phyloP scores from a whole-genome alignment of 2,797 vertebrate species.

The Manis javanica region DNA sequence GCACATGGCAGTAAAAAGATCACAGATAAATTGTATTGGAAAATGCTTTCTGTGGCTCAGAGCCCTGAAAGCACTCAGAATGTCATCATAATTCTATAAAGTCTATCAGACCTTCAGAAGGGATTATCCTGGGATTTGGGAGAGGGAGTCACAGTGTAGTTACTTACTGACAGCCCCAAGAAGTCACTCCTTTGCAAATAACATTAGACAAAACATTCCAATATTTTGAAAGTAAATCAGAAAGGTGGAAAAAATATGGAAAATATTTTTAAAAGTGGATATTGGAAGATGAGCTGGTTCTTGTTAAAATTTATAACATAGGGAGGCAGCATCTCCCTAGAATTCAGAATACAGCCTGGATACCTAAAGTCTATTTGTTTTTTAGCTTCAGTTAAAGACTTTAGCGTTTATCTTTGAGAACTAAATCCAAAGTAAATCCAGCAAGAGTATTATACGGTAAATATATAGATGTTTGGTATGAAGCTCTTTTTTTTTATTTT shows the following conservation, averaged over 20 bases:
- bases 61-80: constrained; percentile 26
- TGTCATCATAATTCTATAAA: constrained; percentile 56
- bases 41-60: constrained; percentile 49
- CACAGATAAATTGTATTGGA: constrained; percentile 11
- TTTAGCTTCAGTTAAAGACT: constrained; percentile 66
- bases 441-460: constrained; percentile 36
- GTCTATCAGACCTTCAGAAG: constrained; percentile 1
- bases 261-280: constrained; percentile 40
- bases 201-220: constrained; percentile 8
- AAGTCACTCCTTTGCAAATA: constrained; percentile 31
- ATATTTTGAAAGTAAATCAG: constrained; percentile 6
- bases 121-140: constrained; percentile 31
- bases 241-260: background rate
- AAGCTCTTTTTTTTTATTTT: background rate
- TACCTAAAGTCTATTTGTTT: constrained; percentile 62
- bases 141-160: background rate
- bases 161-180: background rate
- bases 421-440: constrained; percentile 70
- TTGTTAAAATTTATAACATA: constrained; percentile 48
- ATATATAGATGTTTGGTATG: constrained; percentile 37
- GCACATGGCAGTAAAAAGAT: background rate
- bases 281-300: background rate
- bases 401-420: constrained; percentile 66
- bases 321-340: background rate
- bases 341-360: constrained; percentile 7